Base-by-base conservation (phyloP, 1,140 invertebrate genomes). In the Anastatus disparis region DNA sequence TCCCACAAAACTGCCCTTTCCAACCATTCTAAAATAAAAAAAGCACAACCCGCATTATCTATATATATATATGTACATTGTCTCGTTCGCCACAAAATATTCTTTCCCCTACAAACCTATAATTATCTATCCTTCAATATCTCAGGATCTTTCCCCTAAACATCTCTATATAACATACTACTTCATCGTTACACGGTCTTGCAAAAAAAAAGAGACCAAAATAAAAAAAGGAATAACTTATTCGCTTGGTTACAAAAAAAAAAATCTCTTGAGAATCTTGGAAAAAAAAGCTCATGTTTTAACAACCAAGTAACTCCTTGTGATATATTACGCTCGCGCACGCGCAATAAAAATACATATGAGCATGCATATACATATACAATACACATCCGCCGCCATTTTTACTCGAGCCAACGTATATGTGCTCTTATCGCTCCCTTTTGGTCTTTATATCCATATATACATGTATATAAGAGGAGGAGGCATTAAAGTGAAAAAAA, bases 291-390 rank as follows among this genome's bases (percentile, higher is more conserved):
- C 17, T 35, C 13, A 0, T 2, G 31, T 2, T 6, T n/a, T 63
- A 55, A 55, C 24, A 70, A 70, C 31, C 48, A 27, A 8, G n/a
- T n/a, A n/a, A n/a, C n/a, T n/a, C n/a, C 29, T 13, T 59, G 26
- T 70, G 50, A 70, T 70, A 62, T 70, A 70, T 70, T 69, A 17
- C 38, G 46, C 26, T 40, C 24, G 61, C 44, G 42, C 26, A 24
- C 17, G 38, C 56, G 38, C 38, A 20, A 8, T 26, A 2, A n/a
- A 24, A 3, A 26, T 12, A 3, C 38, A 31, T 8, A 10, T 8
- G 3, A 15, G 24, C 38, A 24, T n/a, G 26, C 31, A n/a, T 10
- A 24, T 35, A 35, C 52, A 27, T 29, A 15, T 12, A n/a, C n/a
- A 35, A 35, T 10, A 35, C 31, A 7, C 8, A 42, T 58, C 22